Base-by-base conservation (phyloP, 2,888 invertebrate species). In the Acutogordius australiensis region DNA sequence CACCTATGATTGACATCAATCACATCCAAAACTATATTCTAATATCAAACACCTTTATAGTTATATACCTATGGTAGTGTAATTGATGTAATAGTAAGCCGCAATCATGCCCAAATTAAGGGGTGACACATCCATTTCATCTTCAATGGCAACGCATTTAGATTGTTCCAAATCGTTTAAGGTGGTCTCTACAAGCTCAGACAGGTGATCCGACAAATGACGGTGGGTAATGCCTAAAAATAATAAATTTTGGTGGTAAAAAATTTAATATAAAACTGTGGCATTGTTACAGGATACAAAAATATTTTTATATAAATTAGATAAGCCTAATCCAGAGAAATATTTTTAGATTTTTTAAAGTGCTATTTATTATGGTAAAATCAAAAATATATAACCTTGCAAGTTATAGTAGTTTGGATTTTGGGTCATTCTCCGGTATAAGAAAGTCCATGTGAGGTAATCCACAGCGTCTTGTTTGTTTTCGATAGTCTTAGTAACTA, bases 401-500 rank as follows among this genome's bases (percentile, higher is more conserved):
- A 97, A 75, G 69, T 90, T 91, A 72, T 99, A 99, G 69, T 99
- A 99, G 73, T 99, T 99, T 0, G 97, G 97, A 74, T 99, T 99
- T 75, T 94, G 91, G 1, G 97, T 91, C 66, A 97, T 78, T 58
- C 97, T 76, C 1, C 94, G 76, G 70, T 99, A 99, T 13, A 99
- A 75, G 76, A 97, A 88, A 0, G 94, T 97, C 97, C 97, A 99
- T 0, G 97, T 99, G 26, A 99, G 76, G 68, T 97, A 97, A 75
- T 99, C 97, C 0, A 99, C 94, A 0, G 94, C 94, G 69, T 99
- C 97, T 70, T 99, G 97, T 69, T 99, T 99, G 75, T 97, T 97
- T 74, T 97, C 97, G 66, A 99, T 88, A 0, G 94, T 97, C 72
- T 94, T 94, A 0, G 97, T 97, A 0, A 99, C 94, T 61, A 99